Conservation (phyloP, 92 coral and sea anemone species). For the Montipora capitata region DNA sequence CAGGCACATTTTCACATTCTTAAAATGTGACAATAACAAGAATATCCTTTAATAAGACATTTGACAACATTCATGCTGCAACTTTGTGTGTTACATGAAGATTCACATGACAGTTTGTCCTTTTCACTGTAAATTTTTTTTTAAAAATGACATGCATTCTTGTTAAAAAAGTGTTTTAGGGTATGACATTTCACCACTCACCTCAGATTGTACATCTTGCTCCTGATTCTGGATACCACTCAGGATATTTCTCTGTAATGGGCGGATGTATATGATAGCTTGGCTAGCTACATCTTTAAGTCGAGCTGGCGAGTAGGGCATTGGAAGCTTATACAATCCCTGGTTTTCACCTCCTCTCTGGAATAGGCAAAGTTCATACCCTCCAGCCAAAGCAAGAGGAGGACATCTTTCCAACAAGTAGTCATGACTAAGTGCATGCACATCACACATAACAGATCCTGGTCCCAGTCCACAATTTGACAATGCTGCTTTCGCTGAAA, state of each 20-base stretch:
- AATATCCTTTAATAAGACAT: not conserved
- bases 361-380: constrained; percentile 57
- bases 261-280: constrained; percentile 60
- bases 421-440: constrained; percentile 27
- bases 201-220: constrained; percentile 17
- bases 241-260: constrained; percentile 35
- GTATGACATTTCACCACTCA: constrained; percentile 1
- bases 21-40: not conserved
- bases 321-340: constrained; percentile 55
- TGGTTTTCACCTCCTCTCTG: constrained; percentile 67
- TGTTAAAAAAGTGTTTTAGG: too few relatives aligned
- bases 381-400: constrained; percentile 57
- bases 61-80: not conserved
- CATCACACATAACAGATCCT: constrained; percentile 43
- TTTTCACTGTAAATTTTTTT: not conserved
- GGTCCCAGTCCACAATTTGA: constrained; percentile 60
- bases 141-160: not conserved
- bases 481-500: constrained; percentile 46
- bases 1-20: constrained; percentile 18
- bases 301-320: constrained; percentile 40
- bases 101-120: not conserved
- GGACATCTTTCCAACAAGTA: constrained; percentile 41
- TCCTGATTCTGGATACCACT: constrained; percentile 9
- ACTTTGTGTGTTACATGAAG: not conserved
- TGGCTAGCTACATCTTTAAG: constrained; percentile 65